Conservation (phyloP, 2,113 vertebrate species). For the Eulemur rufifrons region DNA sequence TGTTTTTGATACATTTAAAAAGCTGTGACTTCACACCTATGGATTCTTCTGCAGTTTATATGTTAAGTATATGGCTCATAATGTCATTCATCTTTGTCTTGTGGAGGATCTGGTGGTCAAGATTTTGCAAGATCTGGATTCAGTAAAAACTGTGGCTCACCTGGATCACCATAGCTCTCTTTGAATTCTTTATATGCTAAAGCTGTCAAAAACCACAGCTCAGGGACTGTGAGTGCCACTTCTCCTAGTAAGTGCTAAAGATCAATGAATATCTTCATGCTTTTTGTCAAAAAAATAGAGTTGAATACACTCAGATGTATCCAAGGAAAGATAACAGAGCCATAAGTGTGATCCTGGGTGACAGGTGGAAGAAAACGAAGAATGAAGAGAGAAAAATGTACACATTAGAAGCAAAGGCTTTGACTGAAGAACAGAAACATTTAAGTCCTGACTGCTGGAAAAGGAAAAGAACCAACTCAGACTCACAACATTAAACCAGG, state of each 20-base stretch:
- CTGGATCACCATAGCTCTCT: conserved; percentile 88
- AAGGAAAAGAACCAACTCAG: conserved; percentile 99
- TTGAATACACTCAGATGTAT: conserved; percentile 99
- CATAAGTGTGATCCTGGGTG: conserved; percentile 99
- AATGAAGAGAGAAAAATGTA: conserved; percentile 97
- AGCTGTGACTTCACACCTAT: conserved; percentile 98
- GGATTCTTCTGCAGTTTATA: conserved; percentile 98
- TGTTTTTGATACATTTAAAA: conserved; percentile 99
- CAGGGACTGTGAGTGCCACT: conserved; percentile 94
- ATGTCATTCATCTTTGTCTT: conserved; percentile 95
- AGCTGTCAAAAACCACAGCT: conserved; percentile 92
- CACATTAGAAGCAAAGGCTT: conserved; percentile 98
- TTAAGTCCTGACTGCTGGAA: conserved; percentile 99
- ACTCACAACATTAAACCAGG: no score
- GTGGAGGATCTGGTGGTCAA: conserved; percentile 89
- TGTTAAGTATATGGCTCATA: conserved; percentile 96
- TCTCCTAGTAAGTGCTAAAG: conserved; percentile 98
- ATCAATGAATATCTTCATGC: conserved; percentile 99
- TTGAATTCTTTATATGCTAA: conserved; percentile 86
- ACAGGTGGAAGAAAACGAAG: conserved; percentile 99
- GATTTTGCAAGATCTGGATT: conserved; percentile 91
- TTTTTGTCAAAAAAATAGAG: conserved; percentile 99
- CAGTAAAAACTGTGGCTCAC: conserved; percentile 86
- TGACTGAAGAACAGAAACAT: conserved; percentile 98
- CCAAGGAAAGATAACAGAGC: conserved; percentile 99